A percentile compares a stretch with the other conserved stretches of the same genome.
phyloP scores from a whole-genome alignment of 2,113 vertebrate species.

The Apistogramma diplotaenia region DNA sequence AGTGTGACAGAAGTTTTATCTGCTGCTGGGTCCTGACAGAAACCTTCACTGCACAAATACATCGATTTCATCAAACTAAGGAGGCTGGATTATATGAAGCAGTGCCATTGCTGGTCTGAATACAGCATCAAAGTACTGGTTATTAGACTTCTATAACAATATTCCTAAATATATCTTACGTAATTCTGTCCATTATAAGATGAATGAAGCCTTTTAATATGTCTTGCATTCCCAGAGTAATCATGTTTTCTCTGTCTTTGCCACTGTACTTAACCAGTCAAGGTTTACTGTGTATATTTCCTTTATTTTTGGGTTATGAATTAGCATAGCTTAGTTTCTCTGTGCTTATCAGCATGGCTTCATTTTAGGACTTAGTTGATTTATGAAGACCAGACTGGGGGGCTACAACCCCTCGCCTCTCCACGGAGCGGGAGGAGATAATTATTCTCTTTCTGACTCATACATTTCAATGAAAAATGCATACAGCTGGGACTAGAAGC shows the following conservation, averaged over 20 bases:
- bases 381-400: slow-evolving; percentile 52
- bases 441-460: slow-evolving; percentile 74
- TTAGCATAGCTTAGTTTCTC: slow-evolving; percentile 22
- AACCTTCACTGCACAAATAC: not conserved
- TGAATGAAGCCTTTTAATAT: not conserved
- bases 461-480: slow-evolving; percentile 69
- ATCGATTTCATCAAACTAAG: not conserved
- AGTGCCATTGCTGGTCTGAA: not conserved
- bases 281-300: not conserved
- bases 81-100: not conserved
- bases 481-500: slow-evolving; percentile 65
- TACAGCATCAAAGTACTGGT: not conserved
- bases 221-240: not conserved
- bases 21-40: not conserved
- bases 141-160: not conserved
- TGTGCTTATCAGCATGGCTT: slow-evolving; percentile 28
- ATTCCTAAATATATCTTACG: not conserved
- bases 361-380: slow-evolving; percentile 36
- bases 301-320: slow-evolving; percentile 12
- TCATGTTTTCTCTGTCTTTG: not conserved
- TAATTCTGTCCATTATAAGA: not conserved
- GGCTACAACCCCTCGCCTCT: slow-evolving; percentile 46
- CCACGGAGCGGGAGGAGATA: slow-evolving; percentile 49
- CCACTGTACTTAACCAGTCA: not conserved
- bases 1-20: not conserved